These are phyloP conservation scores for Rhaphigaster nebulosa DNA, from an alignment of 2,888 invertebrate species.

Conservation along the genomic window DNA sequence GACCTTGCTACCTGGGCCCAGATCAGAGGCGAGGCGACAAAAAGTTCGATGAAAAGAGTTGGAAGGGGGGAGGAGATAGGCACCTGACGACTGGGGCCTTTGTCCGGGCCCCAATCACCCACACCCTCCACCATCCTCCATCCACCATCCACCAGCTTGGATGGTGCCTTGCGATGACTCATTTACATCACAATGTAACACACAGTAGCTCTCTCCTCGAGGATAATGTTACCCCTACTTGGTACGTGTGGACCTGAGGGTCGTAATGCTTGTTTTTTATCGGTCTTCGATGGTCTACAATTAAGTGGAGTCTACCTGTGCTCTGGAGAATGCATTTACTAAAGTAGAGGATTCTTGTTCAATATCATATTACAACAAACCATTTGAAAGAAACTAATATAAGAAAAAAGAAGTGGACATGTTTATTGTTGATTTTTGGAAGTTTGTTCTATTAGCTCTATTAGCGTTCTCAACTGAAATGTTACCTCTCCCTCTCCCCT, in stretches of 20 bases:
- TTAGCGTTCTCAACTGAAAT: neutral
- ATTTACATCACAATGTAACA: slow-evolving; percentile 19
- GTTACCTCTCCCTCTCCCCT: rapidly evolving
- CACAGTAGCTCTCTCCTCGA: slow-evolving; percentile 22
- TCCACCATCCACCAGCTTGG: neutral
- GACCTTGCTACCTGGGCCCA: neutral
- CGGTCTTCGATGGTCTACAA: neutral
- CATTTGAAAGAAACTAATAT: neutral
- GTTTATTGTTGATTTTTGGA: neutral
- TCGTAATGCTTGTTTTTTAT: slow-evolving; percentile 7
- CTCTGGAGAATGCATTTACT: neutral
- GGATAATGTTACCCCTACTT: slow-evolving; percentile 37
- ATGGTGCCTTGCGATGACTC: neutral
- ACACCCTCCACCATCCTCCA: neutral
- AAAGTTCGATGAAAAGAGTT: slow-evolving; percentile 19
- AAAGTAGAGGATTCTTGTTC: neutral
- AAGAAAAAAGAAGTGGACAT: neutral
- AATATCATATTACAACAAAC: neutral
- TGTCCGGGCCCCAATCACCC: slow-evolving; percentile 19
- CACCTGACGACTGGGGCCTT: slow-evolving; percentile 29
- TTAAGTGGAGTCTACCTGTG: neutral
- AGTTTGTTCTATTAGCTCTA: neutral
- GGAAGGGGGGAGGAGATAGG: slow-evolving; percentile 10
- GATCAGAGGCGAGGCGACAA: neutral
- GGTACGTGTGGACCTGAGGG: neutral